Evolutionary conservation across 2,797 vertebrate genomes (phyloP).

Genomic region (Tamandua tetradactyla): DNA sequence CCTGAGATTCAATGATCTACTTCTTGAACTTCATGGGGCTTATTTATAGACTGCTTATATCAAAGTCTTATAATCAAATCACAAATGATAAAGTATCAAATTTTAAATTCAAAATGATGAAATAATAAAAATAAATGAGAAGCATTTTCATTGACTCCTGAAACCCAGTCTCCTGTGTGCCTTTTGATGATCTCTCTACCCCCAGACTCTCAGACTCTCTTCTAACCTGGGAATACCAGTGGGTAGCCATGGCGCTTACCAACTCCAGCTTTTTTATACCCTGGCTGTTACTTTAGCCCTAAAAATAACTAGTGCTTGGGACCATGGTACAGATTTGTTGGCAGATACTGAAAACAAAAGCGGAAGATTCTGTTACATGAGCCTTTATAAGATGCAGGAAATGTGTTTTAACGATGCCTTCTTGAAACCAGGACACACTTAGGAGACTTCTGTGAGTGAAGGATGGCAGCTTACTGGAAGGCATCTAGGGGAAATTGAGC

Average conservation of each 20-base stretch:
- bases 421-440: conserved; percentile 36
- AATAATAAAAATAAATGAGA: not conserved
- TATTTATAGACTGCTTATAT: conserved; percentile 24
- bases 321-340: conserved; percentile 42
- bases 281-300: conserved; percentile 23
- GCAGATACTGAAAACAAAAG: conserved; percentile 60
- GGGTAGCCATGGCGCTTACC: not conserved
- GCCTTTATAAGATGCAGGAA: conserved; percentile 64
- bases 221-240: not conserved
- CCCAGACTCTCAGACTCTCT: not conserved
- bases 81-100: conserved; percentile 39
- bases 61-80: conserved; percentile 5
- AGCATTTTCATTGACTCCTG: not conserved
- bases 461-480: conserved; percentile 65
- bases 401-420: conserved; percentile 42
- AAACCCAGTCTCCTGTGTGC: not conserved
- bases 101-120: conserved; percentile 49
- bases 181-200: conserved; percentile 7
- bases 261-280: conserved; percentile 21
- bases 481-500: conserved; percentile 66
- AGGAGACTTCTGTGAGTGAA: conserved; percentile 36
- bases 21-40: not conserved
- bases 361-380: conserved; percentile 58
- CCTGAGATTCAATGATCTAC: not conserved
- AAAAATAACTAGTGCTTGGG: conserved; percentile 62